Evolutionary conservation across 2,888 invertebrate genomes (phyloP).

Genomic region (Diplazon laetatorius): DNA sequence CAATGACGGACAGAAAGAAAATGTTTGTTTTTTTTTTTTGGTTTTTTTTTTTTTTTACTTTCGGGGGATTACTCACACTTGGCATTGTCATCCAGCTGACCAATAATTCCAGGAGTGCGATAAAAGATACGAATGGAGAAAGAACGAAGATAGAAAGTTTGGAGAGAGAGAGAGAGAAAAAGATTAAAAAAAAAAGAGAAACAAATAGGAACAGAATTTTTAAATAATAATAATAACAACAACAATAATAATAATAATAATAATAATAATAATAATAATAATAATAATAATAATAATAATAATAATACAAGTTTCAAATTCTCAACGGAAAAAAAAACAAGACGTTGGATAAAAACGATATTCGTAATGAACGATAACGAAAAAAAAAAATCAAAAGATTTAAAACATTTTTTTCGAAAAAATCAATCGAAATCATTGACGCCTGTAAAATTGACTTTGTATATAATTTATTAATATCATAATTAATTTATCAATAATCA

Average conservation of each 20-base stretch:
- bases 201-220: constrained; percentile 46
- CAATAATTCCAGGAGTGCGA: constrained; percentile 82
- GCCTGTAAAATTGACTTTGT: constrained; percentile 77
- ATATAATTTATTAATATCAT: constrained; percentile 82
- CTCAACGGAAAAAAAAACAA: too few species aligned
- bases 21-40: constrained; percentile 66
- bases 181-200: constrained; percentile 40
- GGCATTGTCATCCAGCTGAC: constrained; percentile 81
- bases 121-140: constrained; percentile 77
- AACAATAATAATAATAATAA: too few species aligned
- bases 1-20: constrained; percentile 53
- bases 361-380: constrained; percentile 33
- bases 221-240: too few species aligned
- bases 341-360: constrained; percentile 32
- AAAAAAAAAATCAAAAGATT: constrained; percentile 27
- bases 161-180: constrained; percentile 38
- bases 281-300: too few species aligned
- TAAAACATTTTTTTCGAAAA: too few species aligned
- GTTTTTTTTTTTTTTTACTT: too few species aligned
- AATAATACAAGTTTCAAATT: too few species aligned
- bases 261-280: too few species aligned
- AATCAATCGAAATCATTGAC: constrained; percentile 71
- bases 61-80: constrained; percentile 81
- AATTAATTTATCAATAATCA: constrained; percentile 82
- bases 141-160: constrained; percentile 67